Base-by-base conservation (phyloP, 2,888 invertebrate species). In the Lasioglossum vierecki region DNA sequence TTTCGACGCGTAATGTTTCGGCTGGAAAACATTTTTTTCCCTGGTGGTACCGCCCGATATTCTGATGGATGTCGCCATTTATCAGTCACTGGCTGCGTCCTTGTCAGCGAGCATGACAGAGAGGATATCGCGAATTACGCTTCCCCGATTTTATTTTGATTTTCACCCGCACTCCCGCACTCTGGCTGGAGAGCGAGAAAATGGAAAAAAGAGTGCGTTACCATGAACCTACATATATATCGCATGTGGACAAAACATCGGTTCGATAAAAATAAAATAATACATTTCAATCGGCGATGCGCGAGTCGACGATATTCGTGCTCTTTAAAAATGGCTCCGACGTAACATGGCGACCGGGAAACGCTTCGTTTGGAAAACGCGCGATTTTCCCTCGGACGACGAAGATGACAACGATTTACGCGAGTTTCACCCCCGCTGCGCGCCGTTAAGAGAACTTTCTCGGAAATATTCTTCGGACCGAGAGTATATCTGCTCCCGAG, bases 41-140 rank as follows among this genome's bases (percentile, higher is more conserved):
- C 35, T 2, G 13, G 13, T 18, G 46, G 53, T 53, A 26, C 26
- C 22, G 15, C 22, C n/a, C 15, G n/a, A 49, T 68, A 71, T 8
- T 26, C 53, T 68, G 79, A 79, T 66, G 73, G 49, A 82, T 74
- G 73, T 53, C 71, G 53, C 53, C 79, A 82, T 82, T 79, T 68
- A 82, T 82, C 82, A 79, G 44, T n/a, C 44, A 30, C 13, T 49
- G n/a, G 53, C 35, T 68, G 79, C 13, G 66, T 82, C 73, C 41
- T 79, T 68, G 82, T 82, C 82, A 79, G 30, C 79, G 66, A 9
- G 66, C 44, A 26, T 35, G 79, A 74, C 68, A 82, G 68, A 79
- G 76, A 66, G 63, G 53, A 63, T 72, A 83, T 76, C 80, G 83
- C 60, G 81, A 81, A 76, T 76, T 76, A 76, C 76, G 76, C 30